Percentiles rank a stretch among this genome's conserved stretches.
Conservation (phyloP, 1,140 invertebrate species). For the Aradophagus sp. region DNA sequence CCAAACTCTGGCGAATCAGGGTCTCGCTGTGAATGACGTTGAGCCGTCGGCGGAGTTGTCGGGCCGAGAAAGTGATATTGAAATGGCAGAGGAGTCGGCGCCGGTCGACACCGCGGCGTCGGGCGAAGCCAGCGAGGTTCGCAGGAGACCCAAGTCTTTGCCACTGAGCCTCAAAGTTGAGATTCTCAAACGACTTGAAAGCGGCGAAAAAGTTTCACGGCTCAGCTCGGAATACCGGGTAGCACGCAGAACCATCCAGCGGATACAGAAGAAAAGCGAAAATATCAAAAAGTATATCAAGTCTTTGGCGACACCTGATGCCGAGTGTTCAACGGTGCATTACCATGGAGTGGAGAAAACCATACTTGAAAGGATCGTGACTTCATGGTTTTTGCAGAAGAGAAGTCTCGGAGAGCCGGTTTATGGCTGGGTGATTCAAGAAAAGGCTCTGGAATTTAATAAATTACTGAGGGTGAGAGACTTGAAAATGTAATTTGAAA, state of each 20-base stretch:
- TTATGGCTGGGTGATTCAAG: conserved; percentile 40
- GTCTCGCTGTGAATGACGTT: too few species aligned
- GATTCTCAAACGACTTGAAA: conserved; percentile 37
- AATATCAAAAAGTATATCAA: conserved; percentile 23
- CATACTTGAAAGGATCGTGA: conserved; percentile 21
- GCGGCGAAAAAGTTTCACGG: conserved; percentile 45
- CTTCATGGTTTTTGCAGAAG: conserved; percentile 37
- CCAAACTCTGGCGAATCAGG: too few species aligned
- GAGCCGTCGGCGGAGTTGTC: too few species aligned
- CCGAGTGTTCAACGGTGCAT: conserved; percentile 9
- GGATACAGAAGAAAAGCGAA: conserved; percentile 36
- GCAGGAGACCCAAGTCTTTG: conserved; percentile 3
- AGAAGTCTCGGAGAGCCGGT: conserved; percentile 40
- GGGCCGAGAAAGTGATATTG: too few species aligned
- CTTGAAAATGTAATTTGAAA: too few species aligned
- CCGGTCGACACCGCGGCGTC: background rate
- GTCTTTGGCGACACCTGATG: background rate
- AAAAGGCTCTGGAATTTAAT: conserved; percentile 49
- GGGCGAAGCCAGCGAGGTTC: background rate
- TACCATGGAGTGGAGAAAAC: conserved; percentile 44
- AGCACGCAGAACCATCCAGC: conserved; percentile 40
- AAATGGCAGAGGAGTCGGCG: background rate
- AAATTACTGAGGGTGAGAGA: conserved; percentile 27
- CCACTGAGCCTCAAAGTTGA: conserved; percentile 23
- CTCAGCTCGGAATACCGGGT: conserved; percentile 35